Conservation (phyloP, 2,113 vertebrate genomes). For the rat (Rattus norvegicus) region GRCr8 NC_086031.1:58803001-58803500, state of each 20-base stretch:
- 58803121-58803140: background rate
- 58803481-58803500: background rate
- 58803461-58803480: background rate
- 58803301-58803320: background rate
- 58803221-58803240: background rate
- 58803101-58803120: background rate
- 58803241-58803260: background rate
- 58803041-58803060: background rate
- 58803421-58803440: background rate
- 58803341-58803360: background rate
- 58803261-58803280: background rate
- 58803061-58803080: background rate
- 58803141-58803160: background rate
- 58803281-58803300: background rate
- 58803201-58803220: background rate
- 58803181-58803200: background rate
- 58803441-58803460: background rate
- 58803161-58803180: background rate
- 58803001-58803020: background rate
- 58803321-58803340: background rate
- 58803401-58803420: background rate
- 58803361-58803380: background rate
- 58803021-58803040: background rate
- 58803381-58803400: constrained; percentile 2
- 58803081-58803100: background rate